These are phyloP conservation scores for Drosophila santomea DNA, from an alignment of 1,140 invertebrate genomes.

Conservation along the genomic window DNA sequence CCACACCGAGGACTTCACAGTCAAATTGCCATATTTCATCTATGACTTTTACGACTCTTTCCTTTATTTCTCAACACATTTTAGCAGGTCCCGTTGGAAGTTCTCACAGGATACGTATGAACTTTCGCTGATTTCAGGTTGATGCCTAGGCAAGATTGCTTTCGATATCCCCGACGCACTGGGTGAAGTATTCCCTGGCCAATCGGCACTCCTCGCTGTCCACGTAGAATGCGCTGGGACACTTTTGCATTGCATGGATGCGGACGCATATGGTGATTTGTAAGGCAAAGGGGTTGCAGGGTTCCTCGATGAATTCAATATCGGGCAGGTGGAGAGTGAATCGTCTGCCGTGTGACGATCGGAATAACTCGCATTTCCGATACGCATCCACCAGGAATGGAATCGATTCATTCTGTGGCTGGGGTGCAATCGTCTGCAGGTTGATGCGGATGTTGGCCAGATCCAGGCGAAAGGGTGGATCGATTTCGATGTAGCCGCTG, in stretches of 20 bases:
- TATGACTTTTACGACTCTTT: conserved; percentile 77
- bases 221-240: conserved; percentile 52
- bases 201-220: conserved; percentile 45
- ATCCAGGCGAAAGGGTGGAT: conserved; percentile 63
- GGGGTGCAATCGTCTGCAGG: conserved; percentile 42
- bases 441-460: conserved; percentile 46
- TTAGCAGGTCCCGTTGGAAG: conserved; percentile 38
- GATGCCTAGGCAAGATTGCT: conserved; percentile 33
- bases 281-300: conserved; percentile 62
- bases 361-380: conserved; percentile 49
- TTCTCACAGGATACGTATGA: conserved; percentile 41
- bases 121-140: conserved; percentile 31
- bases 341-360: conserved; percentile 27
- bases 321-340: conserved; percentile 62
- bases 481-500: conserved; percentile 60
- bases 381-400: conserved; percentile 56
- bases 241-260: conserved; percentile 66
- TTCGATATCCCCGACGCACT: conserved; percentile 64
- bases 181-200: conserved; percentile 56
- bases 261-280: conserved; percentile 65
- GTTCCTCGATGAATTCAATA: conserved; percentile 61
- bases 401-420: conserved; percentile 43
- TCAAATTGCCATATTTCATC: conserved; percentile 81
- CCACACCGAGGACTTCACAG: conserved; percentile 36
- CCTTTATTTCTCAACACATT: conserved; percentile 54